Evolutionary conservation across 2,113 vertebrate genomes (phyloP).

Genomic region (Vombatus ursinus): DNA sequence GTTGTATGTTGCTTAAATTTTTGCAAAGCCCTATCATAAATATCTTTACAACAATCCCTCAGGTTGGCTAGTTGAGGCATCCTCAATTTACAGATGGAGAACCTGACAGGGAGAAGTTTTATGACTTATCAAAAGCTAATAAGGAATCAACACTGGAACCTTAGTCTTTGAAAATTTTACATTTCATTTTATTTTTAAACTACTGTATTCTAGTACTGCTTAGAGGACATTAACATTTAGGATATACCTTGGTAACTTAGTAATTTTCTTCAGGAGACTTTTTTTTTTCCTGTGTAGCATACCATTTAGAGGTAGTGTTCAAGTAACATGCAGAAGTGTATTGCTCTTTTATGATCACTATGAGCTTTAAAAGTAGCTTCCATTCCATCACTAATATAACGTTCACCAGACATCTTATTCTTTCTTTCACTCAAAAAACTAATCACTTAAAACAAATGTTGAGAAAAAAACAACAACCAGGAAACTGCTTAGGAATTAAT

Average conservation of each 20-base stretch:
- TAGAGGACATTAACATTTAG: slow-evolving; percentile 27
- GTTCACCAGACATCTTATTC: slow-evolving; percentile 16
- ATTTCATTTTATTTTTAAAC: slow-evolving; percentile 30
- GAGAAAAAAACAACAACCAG: neutral
- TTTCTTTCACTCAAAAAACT: neutral
- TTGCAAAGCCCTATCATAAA: neutral
- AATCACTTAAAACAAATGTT: slow-evolving; percentile 24
- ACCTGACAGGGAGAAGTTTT: slow-evolving; percentile 3
- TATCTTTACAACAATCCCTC: neutral
- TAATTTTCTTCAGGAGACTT: slow-evolving; percentile 51
- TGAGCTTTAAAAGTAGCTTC: slow-evolving; percentile 33
- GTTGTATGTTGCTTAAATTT: neutral
- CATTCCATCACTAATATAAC: slow-evolving; percentile 27
- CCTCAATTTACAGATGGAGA: neutral
- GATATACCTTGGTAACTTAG: slow-evolving; percentile 32
- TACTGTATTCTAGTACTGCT: slow-evolving; percentile 18
- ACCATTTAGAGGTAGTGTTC: slow-evolving; percentile 45
- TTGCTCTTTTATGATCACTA: slow-evolving; percentile 52
- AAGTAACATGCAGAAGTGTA: slow-evolving; percentile 48
- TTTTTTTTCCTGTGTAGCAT: neutral
- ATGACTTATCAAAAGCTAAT: neutral
- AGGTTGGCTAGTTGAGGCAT: neutral
- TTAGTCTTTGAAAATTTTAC: neutral
- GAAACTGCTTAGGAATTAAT: slow-evolving; percentile 23
- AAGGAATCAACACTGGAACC: neutral